Evolutionary conservation across 1,140 invertebrate genomes (phyloP).

Genomic region (Alviniconcha marisindica): DNA sequence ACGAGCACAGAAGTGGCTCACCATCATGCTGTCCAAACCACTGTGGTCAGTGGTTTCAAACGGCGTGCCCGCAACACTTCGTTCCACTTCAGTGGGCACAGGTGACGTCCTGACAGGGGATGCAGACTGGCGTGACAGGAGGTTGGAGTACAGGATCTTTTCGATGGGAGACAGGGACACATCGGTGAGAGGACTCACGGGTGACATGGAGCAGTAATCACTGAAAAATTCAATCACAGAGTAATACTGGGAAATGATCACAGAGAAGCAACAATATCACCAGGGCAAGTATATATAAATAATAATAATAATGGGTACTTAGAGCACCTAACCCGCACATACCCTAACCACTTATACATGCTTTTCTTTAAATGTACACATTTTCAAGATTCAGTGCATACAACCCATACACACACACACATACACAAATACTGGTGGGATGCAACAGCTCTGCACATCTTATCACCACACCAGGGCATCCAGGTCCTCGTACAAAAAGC

Average conservation of each 20-base stretch:
- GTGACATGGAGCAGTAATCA: constrained; percentile 40
- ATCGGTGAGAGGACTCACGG: constrained; percentile 59
- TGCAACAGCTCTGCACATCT: too few species aligned
- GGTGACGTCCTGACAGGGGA: constrained; percentile 25
- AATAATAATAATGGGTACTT: too few species aligned
- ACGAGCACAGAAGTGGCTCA: too few species aligned
- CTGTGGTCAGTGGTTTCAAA: background rate
- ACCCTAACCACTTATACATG: too few species aligned
- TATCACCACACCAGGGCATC: too few species aligned
- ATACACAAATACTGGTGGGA: too few species aligned
- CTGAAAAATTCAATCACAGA: background rate
- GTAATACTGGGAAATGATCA: background rate
- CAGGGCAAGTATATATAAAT: background rate
- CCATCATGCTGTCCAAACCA: constrained; percentile 32
- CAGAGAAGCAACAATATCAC: background rate
- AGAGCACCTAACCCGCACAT: too few species aligned
- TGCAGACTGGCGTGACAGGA: constrained; percentile 51
- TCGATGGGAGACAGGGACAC: constrained; percentile 66
- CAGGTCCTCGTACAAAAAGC: too few species aligned
- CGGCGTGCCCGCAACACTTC: background rate
- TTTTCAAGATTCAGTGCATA: too few species aligned
- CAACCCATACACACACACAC: too few species aligned
- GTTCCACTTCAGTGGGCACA: background rate
- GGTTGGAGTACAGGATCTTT: constrained; percentile 66
- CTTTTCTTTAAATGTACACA: too few species aligned